A percentile compares a stretch with the other conserved stretches of the same genome.
phyloP scores from a whole-genome alignment of 2,113 vertebrate species.

The Scatophagus argus region DNA sequence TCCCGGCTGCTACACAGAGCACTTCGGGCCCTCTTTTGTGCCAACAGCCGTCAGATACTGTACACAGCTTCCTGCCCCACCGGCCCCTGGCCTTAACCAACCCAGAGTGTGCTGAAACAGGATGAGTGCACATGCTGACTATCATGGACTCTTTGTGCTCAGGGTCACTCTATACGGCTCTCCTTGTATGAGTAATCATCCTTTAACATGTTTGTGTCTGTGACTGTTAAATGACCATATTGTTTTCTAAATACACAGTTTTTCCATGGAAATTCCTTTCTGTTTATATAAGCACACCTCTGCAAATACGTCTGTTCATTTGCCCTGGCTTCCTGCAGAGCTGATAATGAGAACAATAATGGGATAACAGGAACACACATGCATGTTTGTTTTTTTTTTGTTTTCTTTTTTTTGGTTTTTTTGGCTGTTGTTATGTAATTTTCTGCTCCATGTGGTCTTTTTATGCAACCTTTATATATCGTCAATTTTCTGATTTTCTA shows the following conservation, averaged over 20 bases:
- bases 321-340: slow-evolving; percentile 31
- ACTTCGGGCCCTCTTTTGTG: slow-evolving; percentile 54
- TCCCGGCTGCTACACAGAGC: slow-evolving; percentile 49
- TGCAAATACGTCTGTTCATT: slow-evolving; percentile 10
- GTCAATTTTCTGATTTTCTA: background rate
- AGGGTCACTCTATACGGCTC: slow-evolving; percentile 8
- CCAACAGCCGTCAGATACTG: slow-evolving; percentile 58
- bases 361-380: background rate
- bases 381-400: background rate
- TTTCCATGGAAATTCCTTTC: background rate
- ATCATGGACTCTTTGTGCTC: slow-evolving; percentile 16
- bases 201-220: background rate
- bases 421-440: slow-evolving; percentile 30
- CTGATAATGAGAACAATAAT: slow-evolving; percentile 38
- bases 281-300: background rate
- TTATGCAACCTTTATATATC: background rate
- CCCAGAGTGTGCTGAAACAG: slow-evolving; percentile 18
- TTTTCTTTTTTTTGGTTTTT: too few relatives aligned
- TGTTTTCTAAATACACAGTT: background rate
- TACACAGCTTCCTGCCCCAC: slow-evolving; percentile 60
- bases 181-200: slow-evolving; percentile 1
- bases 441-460: background rate
- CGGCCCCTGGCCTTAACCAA: slow-evolving; percentile 36
- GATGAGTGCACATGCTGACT: slow-evolving; percentile 43
- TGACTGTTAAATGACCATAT: slow-evolving; percentile 25